A percentile compares a stretch with the other conserved stretches of the same genome.
These are phyloP conservation scores for Protobothrops mucrosquamatus DNA, from an alignment of 2,113 vertebrate genomes.

Conservation along the genomic window DNA sequence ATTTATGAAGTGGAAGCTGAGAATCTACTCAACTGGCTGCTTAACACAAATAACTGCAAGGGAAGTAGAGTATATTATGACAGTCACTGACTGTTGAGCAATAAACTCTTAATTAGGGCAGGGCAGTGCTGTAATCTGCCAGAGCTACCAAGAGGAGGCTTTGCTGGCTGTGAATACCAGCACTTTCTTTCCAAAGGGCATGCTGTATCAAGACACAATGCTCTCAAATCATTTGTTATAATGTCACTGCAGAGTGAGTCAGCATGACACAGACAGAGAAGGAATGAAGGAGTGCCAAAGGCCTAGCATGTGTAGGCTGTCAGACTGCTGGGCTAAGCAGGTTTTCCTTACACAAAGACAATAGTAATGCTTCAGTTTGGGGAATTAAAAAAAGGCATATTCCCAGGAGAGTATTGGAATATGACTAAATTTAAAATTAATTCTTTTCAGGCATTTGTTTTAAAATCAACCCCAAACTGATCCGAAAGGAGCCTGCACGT, in stretches of 20 bases:
- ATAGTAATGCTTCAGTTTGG: not conserved
- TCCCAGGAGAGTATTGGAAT: not conserved
- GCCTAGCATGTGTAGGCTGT: not conserved
- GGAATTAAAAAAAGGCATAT: not conserved
- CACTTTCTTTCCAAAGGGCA: conserved; percentile 13
- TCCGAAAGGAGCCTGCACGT: not conserved
- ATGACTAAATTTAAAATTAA: not conserved
- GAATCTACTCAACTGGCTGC: not conserved
- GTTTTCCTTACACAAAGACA: conserved; percentile 5
- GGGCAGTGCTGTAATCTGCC: conserved; percentile 16
- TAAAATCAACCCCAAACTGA: not conserved
- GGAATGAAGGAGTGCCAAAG: not conserved
- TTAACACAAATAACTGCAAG: not conserved
- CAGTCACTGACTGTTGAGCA: not conserved
- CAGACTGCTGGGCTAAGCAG: conserved; percentile 3
- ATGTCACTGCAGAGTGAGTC: conserved; percentile 14
- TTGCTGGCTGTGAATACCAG: conserved; percentile 1
- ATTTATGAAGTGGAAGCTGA: not conserved
- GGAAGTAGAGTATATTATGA: not conserved
- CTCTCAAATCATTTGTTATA: not conserved
- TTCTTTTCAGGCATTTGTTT: not conserved
- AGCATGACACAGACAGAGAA: not conserved
- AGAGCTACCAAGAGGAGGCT: not conserved
- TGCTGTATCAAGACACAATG: not conserved
- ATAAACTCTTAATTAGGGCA: conserved; percentile 1